Conservation (phyloP, 2,113 vertebrate genomes). For the Himantopus leucocephalus region DNA sequence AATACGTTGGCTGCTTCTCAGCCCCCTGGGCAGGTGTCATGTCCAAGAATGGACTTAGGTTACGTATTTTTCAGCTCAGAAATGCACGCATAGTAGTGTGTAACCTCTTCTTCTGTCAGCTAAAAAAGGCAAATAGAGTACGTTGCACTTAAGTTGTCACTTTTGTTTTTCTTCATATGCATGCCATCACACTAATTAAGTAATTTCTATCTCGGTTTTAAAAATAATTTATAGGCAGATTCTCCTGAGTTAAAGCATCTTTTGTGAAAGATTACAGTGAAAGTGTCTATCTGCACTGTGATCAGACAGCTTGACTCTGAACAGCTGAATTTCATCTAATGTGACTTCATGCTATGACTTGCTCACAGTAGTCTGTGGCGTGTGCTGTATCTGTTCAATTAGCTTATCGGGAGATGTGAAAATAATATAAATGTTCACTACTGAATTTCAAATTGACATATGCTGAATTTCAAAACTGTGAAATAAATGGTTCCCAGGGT, state of each 20-base stretch:
- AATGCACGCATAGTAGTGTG: background rate
- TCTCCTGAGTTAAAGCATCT: background rate
- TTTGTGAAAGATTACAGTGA: background rate
- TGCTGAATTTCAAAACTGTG: background rate
- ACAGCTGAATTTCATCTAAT: background rate
- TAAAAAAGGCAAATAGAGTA: background rate
- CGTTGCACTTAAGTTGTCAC: background rate
- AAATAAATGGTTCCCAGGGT: background rate
- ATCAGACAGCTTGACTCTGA: background rate
- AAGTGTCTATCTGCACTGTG: background rate
- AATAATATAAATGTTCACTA: conserved; percentile 4
- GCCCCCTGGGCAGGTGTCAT: background rate
- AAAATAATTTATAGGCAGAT: background rate
- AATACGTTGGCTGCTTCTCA: background rate
- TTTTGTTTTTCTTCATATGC: background rate
- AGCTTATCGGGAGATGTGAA: background rate
- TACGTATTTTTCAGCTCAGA: background rate
- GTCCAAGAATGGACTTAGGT: background rate
- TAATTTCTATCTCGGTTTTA: background rate
- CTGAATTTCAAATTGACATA: background rate
- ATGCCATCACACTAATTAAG: background rate
- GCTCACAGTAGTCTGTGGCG: background rate
- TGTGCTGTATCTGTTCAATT: background rate
- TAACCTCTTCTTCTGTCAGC: background rate
- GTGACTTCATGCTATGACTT: background rate